Evolutionary conservation across 1,140 invertebrate species (phyloP), one percentile per base, ranked within the genome.

Genomic region (Rhynchophorus ferrugineus): DNA sequence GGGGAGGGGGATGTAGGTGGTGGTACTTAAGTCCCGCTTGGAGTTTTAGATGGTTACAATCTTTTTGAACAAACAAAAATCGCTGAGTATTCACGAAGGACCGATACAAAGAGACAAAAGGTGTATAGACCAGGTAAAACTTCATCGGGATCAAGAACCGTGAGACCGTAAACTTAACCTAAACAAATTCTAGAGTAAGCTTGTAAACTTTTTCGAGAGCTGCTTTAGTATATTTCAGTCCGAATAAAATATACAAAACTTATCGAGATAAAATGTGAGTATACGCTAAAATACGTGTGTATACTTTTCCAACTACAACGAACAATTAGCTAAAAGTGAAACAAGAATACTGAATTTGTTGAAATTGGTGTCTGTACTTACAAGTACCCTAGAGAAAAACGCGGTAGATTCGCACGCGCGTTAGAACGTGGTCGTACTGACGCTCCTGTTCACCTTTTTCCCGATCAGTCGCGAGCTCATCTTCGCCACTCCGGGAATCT

Each of bases 371-470:
- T 44, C 44, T 29, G 29, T 42, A 48, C 38, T 34, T 44, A 38
- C 50, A 33, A 16, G 2, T 29, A 47, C 39, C 43, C 36, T 48
- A 48, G 39, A n/a, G 20, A 38, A 41, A 13, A 7, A 22, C 6
- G 22, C n/a, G n/a, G n/a, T n/a, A n/a, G n/a, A n/a, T n/a, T n/a
- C n/a, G n/a, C n/a, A n/a, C n/a, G n/a, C n/a, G n/a, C 8, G 22
- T 69, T 62, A 78, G 67, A 79, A 78, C 53, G 73, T 75, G 11
- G 75, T 75, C 33, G 77, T 73, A 61, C 77, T 80, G 57, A 71
- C 72, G 56, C 78, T 80, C 48, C 79, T 69, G 62, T 79, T 81
- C 42, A 78, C 71, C 61, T 78, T 78, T 59, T 75, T 75, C n/a
- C 79, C 79, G 45, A 80, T 67, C 34, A 75, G 56, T 36, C 78